Evolutionary conservation across 2,888 invertebrate species (phyloP).

Genomic region (Pyrochroa serraticornis): DNA sequence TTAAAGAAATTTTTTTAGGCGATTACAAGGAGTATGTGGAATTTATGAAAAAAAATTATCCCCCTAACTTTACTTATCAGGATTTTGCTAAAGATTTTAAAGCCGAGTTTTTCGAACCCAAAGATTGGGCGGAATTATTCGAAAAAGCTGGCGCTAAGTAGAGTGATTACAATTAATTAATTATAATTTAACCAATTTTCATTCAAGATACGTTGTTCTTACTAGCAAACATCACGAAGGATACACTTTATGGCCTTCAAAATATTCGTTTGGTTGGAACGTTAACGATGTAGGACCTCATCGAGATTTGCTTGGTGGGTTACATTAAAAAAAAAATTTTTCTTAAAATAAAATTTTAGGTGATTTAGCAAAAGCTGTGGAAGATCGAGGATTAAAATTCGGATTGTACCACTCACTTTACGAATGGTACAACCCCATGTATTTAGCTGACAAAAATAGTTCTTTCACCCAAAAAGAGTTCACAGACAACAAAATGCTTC

Average conservation of each 20-base stretch:
- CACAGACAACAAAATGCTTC: conserved; percentile 73
- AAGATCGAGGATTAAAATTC: conserved; percentile 69
- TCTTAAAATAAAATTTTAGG: conserved; percentile 51
- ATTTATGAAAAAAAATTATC: conserved; percentile 65
- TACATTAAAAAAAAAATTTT: conserved; percentile 48
- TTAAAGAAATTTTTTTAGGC: conserved; percentile 6
- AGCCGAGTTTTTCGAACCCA: conserved; percentile 83
- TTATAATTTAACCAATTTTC: neutral
- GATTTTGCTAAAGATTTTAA: conserved; percentile 88
- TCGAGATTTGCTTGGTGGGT: conserved; percentile 60
- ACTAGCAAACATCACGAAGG: conserved; percentile 92
- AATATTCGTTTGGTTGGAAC: conserved; percentile 84
- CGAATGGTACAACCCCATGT: conserved; percentile 89
- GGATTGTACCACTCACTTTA: conserved; percentile 86
- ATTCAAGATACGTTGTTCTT: conserved; percentile 75
- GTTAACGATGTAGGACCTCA: conserved; percentile 56
- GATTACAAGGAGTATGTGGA: conserved; percentile 11
- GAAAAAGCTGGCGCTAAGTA: conserved; percentile 81
- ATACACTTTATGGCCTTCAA: conserved; percentile 81
- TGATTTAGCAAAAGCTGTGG: conserved; percentile 73
- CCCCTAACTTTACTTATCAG: conserved; percentile 83
- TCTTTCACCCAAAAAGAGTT: conserved; percentile 70
- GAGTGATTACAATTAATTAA: conserved; percentile 27
- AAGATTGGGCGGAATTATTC: conserved; percentile 80
- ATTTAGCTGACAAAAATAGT: conserved; percentile 70